Percentiles rank a stretch among this genome's conserved stretches.
phyloP scores from a whole-genome alignment of 1,140 invertebrate genomes.

The Brachionus plicatilis region DNA sequence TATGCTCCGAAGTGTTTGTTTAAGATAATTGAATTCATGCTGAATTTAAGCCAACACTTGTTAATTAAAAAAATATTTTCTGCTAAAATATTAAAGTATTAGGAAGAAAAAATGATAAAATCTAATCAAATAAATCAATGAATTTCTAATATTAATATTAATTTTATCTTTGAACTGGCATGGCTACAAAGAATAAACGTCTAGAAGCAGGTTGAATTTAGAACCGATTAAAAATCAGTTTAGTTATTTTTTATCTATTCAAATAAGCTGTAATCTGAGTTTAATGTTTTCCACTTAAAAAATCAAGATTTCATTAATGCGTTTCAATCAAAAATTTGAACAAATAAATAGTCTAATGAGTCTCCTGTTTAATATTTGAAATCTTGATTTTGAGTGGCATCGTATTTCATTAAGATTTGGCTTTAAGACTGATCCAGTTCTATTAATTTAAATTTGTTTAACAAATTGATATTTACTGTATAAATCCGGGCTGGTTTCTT shows the following conservation, averaged over 20 bases:
- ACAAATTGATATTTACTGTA: background rate
- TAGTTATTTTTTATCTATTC: background rate
- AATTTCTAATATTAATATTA: background rate
- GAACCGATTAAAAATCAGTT: background rate
- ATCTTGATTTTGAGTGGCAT: background rate
- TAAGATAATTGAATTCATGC: constrained; percentile 21
- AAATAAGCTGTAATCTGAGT: background rate
- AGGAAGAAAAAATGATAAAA: background rate
- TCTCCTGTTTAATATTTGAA: background rate
- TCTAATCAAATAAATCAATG: background rate
- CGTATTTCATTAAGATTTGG: background rate
- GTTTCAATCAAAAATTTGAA: constrained; percentile 1
- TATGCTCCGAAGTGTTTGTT: constrained; percentile 13
- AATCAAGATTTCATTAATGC: constrained; percentile 5
- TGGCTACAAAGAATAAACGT: background rate
- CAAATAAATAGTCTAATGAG: background rate
- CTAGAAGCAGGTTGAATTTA: constrained; percentile 6
- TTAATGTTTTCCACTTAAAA: background rate
- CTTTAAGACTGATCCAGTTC: background rate
- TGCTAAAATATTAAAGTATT: background rate
- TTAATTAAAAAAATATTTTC: constrained; percentile 8
- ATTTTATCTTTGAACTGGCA: background rate
- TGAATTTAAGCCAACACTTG: too few relatives aligned
- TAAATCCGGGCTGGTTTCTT: background rate
- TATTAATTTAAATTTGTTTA: background rate